Base-by-base conservation (phyloP, 1,140 invertebrate genomes). In the Brachionus sp. region DNA sequence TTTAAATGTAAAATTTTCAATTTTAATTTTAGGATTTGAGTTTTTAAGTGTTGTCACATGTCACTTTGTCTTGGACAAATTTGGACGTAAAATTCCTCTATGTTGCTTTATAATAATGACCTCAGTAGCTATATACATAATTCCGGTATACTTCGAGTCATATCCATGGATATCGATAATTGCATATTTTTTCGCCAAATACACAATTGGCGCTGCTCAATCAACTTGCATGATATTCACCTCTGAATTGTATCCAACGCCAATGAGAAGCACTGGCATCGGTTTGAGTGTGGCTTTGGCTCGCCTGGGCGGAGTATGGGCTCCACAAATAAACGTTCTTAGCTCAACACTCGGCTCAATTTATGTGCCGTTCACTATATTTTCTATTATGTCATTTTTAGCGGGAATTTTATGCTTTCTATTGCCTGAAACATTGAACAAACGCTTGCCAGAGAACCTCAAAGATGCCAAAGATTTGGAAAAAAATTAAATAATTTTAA, bases 191-290 rank as follows among this genome's bases (percentile, higher is more conserved):
- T 16, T 62, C 4, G 46, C 46, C 19, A 78, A 78, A 78, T 78
- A 57, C 5, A 37, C 50, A 37, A 57, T 57, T 37, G 46, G 46
- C 37, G 46, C 75, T 57, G 46, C 46, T 19, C 75, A 78, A 78
- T 57, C 33, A 23, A 57, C 50, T 6, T 57, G 33, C 10, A 39
- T 57, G 46, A 57, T 78, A 62, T 78, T 57, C 29, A 78, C 75
- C 0, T 57, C 75, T 5, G 75, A 78, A 10, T 23, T 57, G 35
- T 78, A 62, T 78, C 75, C 75, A 19, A 78, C 75, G 33, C 46
- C 50, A 10, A 57, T 78, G 33, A 44, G 75, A 23, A 57, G 46
- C 13, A 78, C 75, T 37, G 75, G 75, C 16, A 53, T 78, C 12
- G 75, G 75, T 16, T 33, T 78, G 19, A 57, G 46, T 37, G 46